Base-by-base conservation (phyloP, 2,888 invertebrate genomes). In the Eurytoma adleriae region DNA sequence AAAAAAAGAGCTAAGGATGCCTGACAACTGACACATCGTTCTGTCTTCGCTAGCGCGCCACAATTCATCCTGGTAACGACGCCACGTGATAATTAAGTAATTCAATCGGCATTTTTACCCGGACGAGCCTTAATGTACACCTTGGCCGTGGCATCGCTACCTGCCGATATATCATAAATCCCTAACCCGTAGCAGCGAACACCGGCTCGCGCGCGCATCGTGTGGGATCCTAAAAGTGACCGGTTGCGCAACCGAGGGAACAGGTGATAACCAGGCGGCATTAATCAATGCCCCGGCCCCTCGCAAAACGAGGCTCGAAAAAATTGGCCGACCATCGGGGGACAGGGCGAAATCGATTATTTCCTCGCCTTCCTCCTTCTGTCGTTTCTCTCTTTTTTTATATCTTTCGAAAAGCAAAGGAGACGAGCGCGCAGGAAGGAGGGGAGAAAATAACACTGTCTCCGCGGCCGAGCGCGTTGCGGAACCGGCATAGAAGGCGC, bases 141-240 rank as follows among this genome's bases (percentile, higher is more conserved):
- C 68, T 68, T 62, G n/a, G 54, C 52, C 1, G 12, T 20, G 12
- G 30, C 50, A 27, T 40, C 61, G 30, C 57, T 78, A 78, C 78
- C 78, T 72, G 54, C 54, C 59, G 20, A 71, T 50, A 78, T 73
- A 78, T 73, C 73, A 73, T 79, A 79, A 79, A 79, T 79, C 54
- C 68, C 62, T 10, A 54, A 68, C 68, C 62, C 61, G 73, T 73
- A 79, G 18, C 10, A 20, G 62, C 62, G 18, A 24, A 2, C 24
- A 24, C 24, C 24, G 24, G 24, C 24, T 16, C 77, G 77, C 59
- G 79, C 85, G 82, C 61, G 79, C 85, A 82, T 85, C 84, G 77
- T 73, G 82, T 78, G 81, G 76, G 81, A 68, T 30, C 78, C 56
- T 57, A 66, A 66, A 78, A 71, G 59, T 78, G 16, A 27, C 10